A percentile compares a stretch with the other conserved stretches of the same genome.
Evolutionary conservation across 2,113 vertebrate genomes (phyloP).

Genomic region (Dicerorhinus sumatrensis): DNA sequence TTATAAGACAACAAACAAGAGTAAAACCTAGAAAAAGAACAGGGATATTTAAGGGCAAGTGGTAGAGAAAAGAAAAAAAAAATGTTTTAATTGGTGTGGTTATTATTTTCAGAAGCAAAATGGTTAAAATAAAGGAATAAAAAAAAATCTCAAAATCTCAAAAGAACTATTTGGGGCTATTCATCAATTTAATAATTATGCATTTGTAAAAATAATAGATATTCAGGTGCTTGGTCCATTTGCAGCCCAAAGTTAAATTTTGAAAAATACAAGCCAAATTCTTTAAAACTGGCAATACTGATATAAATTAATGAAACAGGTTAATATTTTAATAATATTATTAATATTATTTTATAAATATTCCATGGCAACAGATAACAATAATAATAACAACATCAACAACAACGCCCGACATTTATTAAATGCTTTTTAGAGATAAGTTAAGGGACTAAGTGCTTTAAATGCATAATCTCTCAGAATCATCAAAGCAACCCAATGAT

Average conservation of each 20-base stretch:
- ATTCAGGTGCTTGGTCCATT: background rate
- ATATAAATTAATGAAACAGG: background rate
- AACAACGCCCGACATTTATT: background rate
- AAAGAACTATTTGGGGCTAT: background rate
- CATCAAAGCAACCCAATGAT: background rate
- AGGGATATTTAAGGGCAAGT: background rate
- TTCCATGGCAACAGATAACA: background rate
- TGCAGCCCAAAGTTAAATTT: conserved; percentile 32
- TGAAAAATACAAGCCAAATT: conserved; percentile 6
- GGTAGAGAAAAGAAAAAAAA: background rate
- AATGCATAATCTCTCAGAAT: background rate
- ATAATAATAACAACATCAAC: background rate
- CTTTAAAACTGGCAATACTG: background rate
- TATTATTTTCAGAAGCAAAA: conserved; percentile 38
- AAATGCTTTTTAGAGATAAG: background rate
- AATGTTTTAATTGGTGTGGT: background rate
- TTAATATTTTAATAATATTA: background rate
- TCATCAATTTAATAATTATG: conserved; percentile 8
- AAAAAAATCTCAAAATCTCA: conserved; percentile 35
- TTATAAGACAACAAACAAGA: conserved; percentile 50
- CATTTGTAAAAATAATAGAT: conserved; percentile 17
- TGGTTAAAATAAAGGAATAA: background rate
- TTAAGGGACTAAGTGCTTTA: background rate
- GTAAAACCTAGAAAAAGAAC: background rate
- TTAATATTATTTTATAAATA: background rate